A percentile compares a stretch with the other conserved stretches of the same genome.
Conservation (phyloP, 2,888 invertebrate genomes). For the Erynnis tages region DNA sequence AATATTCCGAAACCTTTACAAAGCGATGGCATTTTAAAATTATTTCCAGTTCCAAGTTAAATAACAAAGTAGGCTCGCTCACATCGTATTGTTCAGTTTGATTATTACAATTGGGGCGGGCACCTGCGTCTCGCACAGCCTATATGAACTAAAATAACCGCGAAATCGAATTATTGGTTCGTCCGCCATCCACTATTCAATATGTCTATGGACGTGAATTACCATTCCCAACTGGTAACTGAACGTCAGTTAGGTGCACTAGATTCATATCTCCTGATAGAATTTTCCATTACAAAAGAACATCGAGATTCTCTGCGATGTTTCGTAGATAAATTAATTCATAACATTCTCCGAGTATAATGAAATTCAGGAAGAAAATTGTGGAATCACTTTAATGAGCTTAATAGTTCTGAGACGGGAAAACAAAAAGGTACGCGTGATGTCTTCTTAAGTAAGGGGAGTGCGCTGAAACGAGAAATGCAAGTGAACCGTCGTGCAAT, state of each 20-base stretch:
- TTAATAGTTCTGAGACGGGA: conserved; percentile 38
- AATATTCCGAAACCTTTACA: conserved; percentile 18
- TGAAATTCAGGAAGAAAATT: conserved; percentile 10
- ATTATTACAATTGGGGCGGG: conserved; percentile 54
- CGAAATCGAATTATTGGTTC: conserved; percentile 73
- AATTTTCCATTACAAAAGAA: too few relatives aligned
- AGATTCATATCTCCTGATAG: not conserved
- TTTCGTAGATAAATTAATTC: not conserved
- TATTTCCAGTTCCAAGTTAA: conserved; percentile 30
- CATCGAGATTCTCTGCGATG: not conserved
- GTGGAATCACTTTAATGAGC: conserved; percentile 16
- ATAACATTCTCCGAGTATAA: not conserved
- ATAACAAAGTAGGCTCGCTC: conserved; percentile 28
- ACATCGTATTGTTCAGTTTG: conserved; percentile 54
- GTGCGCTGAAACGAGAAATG: conserved; percentile 36
- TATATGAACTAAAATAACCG: conserved; percentile 72
- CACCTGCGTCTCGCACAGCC: conserved; percentile 63
- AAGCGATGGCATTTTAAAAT: conserved; percentile 23
- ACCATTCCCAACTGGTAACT: conserved; percentile 48
- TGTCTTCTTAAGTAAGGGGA: conserved; percentile 25
- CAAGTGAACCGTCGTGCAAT: conserved; percentile 47
- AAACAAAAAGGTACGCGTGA: conserved; percentile 42
- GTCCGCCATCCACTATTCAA: conserved; percentile 58
- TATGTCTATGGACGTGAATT: conserved; percentile 57
- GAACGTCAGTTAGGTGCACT: conserved; percentile 2